A percentile compares a stretch with the other conserved stretches of the same genome.
Evolutionary conservation across 2,113 vertebrate genomes (phyloP).

Genomic region (Tetraodon nigroviridis): DNA sequence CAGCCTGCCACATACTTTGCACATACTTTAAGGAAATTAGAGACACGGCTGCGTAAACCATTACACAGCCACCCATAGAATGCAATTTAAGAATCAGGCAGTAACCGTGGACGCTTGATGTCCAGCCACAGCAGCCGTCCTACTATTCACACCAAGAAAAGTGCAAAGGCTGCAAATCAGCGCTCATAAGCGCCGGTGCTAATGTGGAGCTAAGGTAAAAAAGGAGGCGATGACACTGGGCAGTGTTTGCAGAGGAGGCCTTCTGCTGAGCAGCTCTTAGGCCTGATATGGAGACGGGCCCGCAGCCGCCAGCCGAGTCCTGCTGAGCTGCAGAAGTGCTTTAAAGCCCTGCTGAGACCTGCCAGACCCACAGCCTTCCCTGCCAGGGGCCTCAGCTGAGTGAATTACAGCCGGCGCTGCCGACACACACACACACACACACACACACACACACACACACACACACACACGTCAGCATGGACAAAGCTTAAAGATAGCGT

Average conservation of each 20-base stretch:
- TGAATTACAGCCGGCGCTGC: constrained; percentile 48
- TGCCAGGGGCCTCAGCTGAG: constrained; percentile 42
- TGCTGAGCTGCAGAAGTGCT: constrained; percentile 34
- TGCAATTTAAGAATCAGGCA: constrained; percentile 22
- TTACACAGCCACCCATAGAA: constrained; percentile 21
- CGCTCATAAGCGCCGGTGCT: constrained; percentile 35
- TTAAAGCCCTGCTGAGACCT: constrained; percentile 55
- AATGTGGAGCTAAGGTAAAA: constrained; percentile 34
- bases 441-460: constrained; percentile 20
- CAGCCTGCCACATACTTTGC: neutral
- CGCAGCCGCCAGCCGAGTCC: constrained; percentile 37
- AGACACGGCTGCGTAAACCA: constrained; percentile 4
- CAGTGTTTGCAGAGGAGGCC: constrained; percentile 46
- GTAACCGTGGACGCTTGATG: constrained; percentile 22
- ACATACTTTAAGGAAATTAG: constrained; percentile 5
- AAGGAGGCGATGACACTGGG: constrained; percentile 51
- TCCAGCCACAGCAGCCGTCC: constrained; percentile 1
- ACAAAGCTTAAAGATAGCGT: constrained; percentile 11
- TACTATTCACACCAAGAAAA: constrained; percentile 40
- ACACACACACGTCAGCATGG: constrained; percentile 21
- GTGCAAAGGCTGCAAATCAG: constrained; percentile 37
- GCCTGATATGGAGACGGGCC: constrained; percentile 32
- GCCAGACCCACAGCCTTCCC: constrained; percentile 43
- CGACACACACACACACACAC: constrained; percentile 27
- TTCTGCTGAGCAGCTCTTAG: constrained; percentile 38